A percentile compares a stretch with the other conserved stretches of the same genome.
Evolutionary conservation across 1,140 invertebrate species (phyloP).

Genomic region (Drosophila nasuta): DNA sequence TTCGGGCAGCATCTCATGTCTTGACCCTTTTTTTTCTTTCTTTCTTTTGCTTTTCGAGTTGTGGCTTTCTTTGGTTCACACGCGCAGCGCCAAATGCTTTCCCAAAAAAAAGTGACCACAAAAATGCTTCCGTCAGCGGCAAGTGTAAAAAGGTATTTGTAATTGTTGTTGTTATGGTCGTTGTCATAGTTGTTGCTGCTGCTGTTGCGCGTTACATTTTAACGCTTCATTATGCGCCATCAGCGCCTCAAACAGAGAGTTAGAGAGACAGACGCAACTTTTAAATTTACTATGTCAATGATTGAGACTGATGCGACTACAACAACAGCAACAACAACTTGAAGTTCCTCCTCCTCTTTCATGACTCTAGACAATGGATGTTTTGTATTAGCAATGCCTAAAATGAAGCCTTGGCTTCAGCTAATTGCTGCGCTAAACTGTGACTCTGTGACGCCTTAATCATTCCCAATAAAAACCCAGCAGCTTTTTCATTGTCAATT

Average conservation of each 20-base stretch:
- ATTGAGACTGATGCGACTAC: conserved; percentile 35
- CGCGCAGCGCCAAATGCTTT: conserved; percentile 76
- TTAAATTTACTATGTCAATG: conserved; percentile 69
- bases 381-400: conserved; percentile 1
- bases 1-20: conserved; percentile 47
- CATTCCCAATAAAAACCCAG: conserved; percentile 14
- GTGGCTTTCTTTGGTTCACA: conserved; percentile 78
- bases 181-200: conserved; percentile 24
- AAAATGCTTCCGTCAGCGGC: conserved; percentile 80
- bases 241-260: conserved; percentile 29
- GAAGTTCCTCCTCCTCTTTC: neutral
- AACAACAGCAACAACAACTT: neutral
- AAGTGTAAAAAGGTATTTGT: conserved; percentile 77
- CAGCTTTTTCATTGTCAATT: conserved; percentile 11
- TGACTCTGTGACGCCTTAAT: conserved; percentile 8
- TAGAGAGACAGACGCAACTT: conserved; percentile 30
- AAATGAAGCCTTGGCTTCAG: conserved; percentile 9
- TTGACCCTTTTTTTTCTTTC: conserved; percentile 63
- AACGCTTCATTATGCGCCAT: conserved; percentile 80
- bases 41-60: neutral
- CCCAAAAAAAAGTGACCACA: conserved; percentile 59
- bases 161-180: conserved; percentile 64
- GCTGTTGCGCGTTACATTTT: conserved; percentile 77
- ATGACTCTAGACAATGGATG: neutral
- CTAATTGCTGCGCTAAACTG: conserved; percentile 19